Percentiles rank a stretch among this genome's conserved stretches.
phyloP scores from a whole-genome alignment of 2,797 vertebrate genomes.

The Taeniopygia guttata region DNA sequence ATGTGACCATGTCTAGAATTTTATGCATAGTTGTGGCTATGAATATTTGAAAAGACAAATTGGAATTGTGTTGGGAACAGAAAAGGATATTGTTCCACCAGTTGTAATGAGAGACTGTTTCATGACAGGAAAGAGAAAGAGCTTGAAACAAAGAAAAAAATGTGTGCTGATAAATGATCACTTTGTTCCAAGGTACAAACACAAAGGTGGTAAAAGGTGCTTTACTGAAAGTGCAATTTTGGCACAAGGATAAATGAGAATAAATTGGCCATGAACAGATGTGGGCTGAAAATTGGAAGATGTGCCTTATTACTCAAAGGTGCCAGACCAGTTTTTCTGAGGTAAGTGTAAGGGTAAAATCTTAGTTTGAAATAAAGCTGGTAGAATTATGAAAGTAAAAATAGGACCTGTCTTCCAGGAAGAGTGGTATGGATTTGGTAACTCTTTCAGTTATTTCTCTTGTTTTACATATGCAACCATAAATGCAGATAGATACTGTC shows the following conservation, averaged over 20 bases:
- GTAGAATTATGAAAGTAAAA: background rate
- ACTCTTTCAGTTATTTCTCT: background rate
- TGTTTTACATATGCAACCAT: background rate
- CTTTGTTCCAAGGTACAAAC: constrained; percentile 7
- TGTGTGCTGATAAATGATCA: background rate
- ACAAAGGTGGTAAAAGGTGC: constrained; percentile 13
- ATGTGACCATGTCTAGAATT: background rate
- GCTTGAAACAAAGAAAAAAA: background rate
- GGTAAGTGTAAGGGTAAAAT: background rate
- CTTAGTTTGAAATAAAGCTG: background rate
- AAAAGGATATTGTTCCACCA: background rate
- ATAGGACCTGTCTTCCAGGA: background rate
- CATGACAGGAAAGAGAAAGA: background rate
- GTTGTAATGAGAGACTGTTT: background rate
- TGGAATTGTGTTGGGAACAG: background rate
- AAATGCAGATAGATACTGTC: background rate
- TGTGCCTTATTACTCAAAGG: background rate
- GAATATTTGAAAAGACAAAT: constrained; percentile 16
- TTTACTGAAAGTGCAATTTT: background rate
- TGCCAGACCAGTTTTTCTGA: background rate
- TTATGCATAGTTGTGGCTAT: background rate
- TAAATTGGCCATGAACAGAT: constrained; percentile 24
- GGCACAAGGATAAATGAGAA: background rate
- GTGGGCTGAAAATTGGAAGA: constrained; percentile 14
- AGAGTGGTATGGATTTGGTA: background rate